Evolutionary conservation across 64 coral and sea anemone species (phyloP).

Genomic region (Porites lutea): DNA sequence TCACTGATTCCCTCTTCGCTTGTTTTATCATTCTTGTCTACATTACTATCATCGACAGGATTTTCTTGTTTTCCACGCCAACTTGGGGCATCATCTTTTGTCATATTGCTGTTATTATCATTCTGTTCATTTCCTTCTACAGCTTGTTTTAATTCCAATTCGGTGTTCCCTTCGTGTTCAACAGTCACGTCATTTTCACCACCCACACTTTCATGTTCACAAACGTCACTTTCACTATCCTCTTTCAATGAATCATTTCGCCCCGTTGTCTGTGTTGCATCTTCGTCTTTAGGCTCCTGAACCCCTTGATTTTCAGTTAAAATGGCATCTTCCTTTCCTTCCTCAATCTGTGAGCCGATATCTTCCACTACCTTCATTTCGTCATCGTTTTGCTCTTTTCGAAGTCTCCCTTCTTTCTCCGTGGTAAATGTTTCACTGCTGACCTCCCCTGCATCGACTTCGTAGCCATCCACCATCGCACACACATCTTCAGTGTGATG

Average conservation of each 20-base stretch:
- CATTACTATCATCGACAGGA: neutral
- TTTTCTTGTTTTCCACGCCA: neutral
- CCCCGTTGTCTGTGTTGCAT: slow-evolving; percentile 7
- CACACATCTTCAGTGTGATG: neutral
- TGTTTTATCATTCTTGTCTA: neutral
- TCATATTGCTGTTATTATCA: neutral
- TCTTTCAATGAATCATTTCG: neutral
- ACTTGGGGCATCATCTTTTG: too few species aligned
- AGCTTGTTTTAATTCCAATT: neutral
- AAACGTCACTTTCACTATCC: neutral
- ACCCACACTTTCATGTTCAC: neutral
- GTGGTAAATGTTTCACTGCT: too few species aligned
- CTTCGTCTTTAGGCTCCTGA: neutral
- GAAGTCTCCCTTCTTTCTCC: neutral
- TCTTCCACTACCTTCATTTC: neutral
- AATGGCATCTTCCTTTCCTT: neutral
- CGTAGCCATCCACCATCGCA: neutral
- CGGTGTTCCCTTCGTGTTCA: neutral
- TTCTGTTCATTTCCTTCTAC: neutral
- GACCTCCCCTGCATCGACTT: neutral
- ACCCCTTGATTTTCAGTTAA: neutral
- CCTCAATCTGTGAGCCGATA: neutral
- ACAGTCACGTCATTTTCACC: neutral
- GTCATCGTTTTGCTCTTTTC: neutral
- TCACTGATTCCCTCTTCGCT: neutral